Conservation (phyloP, 2,113 vertebrate genomes). For the Alaudala cheleensis region DNA sequence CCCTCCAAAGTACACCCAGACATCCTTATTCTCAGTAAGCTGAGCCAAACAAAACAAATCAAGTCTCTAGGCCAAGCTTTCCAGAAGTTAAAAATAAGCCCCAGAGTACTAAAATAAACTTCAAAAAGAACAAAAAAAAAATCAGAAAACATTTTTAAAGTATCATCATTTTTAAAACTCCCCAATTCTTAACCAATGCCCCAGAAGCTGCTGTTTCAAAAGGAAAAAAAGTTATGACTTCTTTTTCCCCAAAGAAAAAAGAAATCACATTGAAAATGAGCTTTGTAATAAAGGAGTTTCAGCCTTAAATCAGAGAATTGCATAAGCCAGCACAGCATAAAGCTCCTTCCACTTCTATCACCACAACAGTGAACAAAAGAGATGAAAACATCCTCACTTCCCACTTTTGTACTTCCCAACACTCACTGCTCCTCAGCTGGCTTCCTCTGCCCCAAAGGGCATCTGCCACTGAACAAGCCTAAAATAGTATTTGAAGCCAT, state of each 20-base stretch:
- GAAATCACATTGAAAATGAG: background rate
- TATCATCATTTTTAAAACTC: background rate
- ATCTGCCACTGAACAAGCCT: slow-evolving; percentile 1
- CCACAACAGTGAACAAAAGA: background rate
- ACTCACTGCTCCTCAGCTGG: background rate
- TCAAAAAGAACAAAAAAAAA: background rate
- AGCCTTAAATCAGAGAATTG: background rate
- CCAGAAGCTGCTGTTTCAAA: background rate
- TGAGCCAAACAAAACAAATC: slow-evolving; percentile 44
- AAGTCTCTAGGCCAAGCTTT: background rate
- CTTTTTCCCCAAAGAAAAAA: background rate
- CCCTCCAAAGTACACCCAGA: slow-evolving; percentile 25
- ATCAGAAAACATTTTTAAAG: background rate
- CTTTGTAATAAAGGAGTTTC: background rate
- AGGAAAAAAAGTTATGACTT: background rate
- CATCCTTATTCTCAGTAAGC: background rate
- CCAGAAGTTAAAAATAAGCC: slow-evolving; percentile 14
- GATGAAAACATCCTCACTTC: background rate
- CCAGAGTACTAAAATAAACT: background rate
- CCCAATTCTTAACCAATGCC: background rate
- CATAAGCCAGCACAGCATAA: background rate
- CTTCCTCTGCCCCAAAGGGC: background rate
- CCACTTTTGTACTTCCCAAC: accelerated
- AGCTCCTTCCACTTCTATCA: background rate
- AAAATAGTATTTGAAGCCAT: slow-evolving; percentile 51